These are phyloP conservation scores for Sweltsa coloradensis DNA, from an alignment of 1,140 invertebrate genomes.

Conservation along the genomic window DNA sequence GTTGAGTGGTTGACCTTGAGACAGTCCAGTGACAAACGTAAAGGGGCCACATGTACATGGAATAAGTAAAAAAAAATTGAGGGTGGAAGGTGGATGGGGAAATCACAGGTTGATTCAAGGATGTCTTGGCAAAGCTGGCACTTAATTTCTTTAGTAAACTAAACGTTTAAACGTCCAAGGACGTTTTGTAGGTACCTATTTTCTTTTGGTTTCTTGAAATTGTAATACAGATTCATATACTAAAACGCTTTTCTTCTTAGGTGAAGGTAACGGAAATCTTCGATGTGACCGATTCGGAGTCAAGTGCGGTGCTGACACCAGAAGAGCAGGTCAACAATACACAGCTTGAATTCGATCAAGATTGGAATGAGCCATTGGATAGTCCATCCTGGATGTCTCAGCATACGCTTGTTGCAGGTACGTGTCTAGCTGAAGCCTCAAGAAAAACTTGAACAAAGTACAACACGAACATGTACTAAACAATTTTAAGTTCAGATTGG, in stretches of 20 bases:
- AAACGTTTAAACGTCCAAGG: no score
- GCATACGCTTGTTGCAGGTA: conserved; percentile 24
- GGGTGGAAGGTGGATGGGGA: not conserved
- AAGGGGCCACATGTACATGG: no score
- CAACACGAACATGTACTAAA: no score
- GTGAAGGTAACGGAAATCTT: conserved; percentile 80
- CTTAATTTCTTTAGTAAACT: no score
- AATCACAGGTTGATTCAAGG: not conserved
- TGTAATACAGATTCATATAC: not conserved
- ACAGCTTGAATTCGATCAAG: conserved; percentile 34
- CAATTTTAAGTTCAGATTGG: no score
- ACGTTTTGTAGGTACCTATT: no score
- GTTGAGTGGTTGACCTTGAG: no score
- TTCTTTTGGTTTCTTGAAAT: no score
- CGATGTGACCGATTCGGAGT: conserved; percentile 59
- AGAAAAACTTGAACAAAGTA: not conserved
- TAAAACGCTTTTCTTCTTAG: conserved; percentile 21
- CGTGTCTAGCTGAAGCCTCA: conserved; percentile 7
- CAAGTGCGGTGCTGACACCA: conserved; percentile 29
- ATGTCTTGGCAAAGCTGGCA: not conserved
- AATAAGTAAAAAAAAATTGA: not conserved
- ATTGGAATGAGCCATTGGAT: conserved; percentile 33
- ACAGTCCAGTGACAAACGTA: no score
- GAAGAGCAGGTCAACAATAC: conserved; percentile 33
- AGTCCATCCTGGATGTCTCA: conserved; percentile 23